phyloP scores from a whole-genome alignment of 1,140 invertebrate species.

The Neoseiulus cucumeris region DNA sequence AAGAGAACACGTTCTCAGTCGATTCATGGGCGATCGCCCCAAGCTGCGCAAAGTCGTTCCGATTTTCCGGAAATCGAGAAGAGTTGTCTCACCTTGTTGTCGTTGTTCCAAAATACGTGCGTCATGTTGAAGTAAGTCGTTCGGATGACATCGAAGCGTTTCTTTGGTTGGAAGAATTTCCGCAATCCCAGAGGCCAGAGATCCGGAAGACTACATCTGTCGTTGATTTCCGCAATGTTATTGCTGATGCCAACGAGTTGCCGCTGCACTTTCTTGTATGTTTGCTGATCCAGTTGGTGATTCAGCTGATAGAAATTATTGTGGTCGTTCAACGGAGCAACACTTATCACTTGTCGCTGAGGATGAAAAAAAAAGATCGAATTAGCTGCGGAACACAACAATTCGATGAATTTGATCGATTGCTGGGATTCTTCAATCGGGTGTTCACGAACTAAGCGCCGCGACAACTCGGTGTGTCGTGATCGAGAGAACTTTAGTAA shows the following conservation, averaged over 20 bases:
- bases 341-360: conserved; percentile 15
- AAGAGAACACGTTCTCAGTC: too few relatives aligned
- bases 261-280: conserved; percentile 9
- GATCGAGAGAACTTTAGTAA: too few relatives aligned
- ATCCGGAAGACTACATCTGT: conserved; percentile 25
- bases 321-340: conserved; percentile 14
- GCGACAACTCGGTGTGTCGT: too few relatives aligned
- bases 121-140: conserved; percentile 65
- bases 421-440: too few relatives aligned
- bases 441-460: too few relatives aligned
- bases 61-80: conserved; percentile 25
- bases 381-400: conserved; percentile 14
- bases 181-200: conserved; percentile 62
- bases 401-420: conserved; percentile 2
- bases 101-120: conserved; percentile 43
- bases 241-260: conserved; percentile 24
- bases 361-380: neutral
- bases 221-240: conserved; percentile 26
- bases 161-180: conserved; percentile 40
- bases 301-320: conserved; percentile 15
- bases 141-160: conserved; percentile 60
- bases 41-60: too few relatives aligned
- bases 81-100: conserved; percentile 21
- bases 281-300: conserved; percentile 14
- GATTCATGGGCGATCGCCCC: too few relatives aligned